phyloP scores from a whole-genome alignment of 2,797 vertebrate genomes.

The Clamator glandarius region DNA sequence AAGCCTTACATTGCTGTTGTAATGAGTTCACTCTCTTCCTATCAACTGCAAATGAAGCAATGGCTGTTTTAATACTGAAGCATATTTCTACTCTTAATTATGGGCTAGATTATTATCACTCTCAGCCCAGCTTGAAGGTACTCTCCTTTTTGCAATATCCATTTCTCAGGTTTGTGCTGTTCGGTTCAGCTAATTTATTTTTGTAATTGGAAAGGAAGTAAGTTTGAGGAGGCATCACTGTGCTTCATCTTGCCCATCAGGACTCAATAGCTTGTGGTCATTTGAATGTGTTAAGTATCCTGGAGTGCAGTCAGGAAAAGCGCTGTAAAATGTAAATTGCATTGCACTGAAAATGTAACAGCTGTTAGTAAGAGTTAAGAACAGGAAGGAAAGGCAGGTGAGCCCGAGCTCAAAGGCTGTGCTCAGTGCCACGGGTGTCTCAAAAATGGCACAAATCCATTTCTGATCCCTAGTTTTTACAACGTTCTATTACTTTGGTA shows the following conservation, averaged over 20 bases:
- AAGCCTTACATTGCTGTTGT: slow-evolving; percentile 37
- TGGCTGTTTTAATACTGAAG: slow-evolving; percentile 51
- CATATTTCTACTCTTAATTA: slow-evolving; percentile 69
- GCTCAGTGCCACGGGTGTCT: background rate
- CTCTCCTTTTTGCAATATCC: slow-evolving; percentile 41
- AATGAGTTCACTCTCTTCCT: slow-evolving; percentile 52
- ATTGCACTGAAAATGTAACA: slow-evolving; percentile 19
- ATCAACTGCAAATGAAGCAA: slow-evolving; percentile 62
- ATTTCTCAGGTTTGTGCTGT: slow-evolving; percentile 60
- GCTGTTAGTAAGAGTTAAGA: slow-evolving; percentile 1
- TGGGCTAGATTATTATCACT: slow-evolving; percentile 66
- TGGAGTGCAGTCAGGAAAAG: slow-evolving; percentile 23
- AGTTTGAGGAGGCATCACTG: slow-evolving; percentile 50
- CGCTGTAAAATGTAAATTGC: slow-evolving; percentile 52
- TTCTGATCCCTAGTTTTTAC: slow-evolving; percentile 27
- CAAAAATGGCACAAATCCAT: background rate
- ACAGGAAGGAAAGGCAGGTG: background rate
- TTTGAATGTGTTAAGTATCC: slow-evolving; percentile 64
- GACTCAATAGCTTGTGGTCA: slow-evolving; percentile 59
- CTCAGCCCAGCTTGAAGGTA: slow-evolving; percentile 62
- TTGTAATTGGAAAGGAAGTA: slow-evolving; percentile 66
- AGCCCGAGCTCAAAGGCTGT: background rate
- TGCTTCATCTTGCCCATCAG: slow-evolving; percentile 65
- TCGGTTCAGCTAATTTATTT: slow-evolving; percentile 64
- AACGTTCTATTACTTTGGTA: slow-evolving; percentile 57